Evolutionary conservation across 1,140 invertebrate genomes (phyloP).

Genomic region (Procambarus clarkii): DNA sequence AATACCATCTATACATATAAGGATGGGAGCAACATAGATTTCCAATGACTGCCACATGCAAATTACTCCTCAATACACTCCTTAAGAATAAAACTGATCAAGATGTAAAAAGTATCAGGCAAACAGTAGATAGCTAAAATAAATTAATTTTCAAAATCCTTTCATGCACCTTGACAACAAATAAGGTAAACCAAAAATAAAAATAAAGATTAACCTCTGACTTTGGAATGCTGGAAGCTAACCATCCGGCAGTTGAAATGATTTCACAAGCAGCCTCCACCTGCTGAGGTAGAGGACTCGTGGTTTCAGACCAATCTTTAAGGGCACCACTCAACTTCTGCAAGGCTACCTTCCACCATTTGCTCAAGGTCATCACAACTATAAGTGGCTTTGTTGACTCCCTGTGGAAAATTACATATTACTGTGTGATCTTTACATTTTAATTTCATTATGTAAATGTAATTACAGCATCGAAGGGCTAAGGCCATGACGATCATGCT

Average conservation of each 20-base stretch:
- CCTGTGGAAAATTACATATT: conserved; percentile 17
- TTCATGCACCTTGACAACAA: background rate
- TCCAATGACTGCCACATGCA: too few species aligned
- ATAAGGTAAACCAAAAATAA: background rate
- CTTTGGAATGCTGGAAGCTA: background rate
- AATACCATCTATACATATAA: too few species aligned
- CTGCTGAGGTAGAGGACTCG: background rate
- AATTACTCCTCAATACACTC: too few species aligned
- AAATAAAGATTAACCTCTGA: conserved; percentile 23
- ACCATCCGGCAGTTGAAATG: conserved; percentile 12
- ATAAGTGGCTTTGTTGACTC: conserved; percentile 4
- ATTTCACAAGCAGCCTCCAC: conserved; percentile 24
- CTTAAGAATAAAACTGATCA: too few species aligned
- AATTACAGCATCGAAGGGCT: too few species aligned
- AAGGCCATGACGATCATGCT: too few species aligned
- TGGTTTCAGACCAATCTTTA: conserved; percentile 26
- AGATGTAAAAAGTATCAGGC: too few species aligned
- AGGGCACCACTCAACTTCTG: conserved; percentile 16
- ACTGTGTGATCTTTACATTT: too few species aligned
- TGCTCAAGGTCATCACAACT: conserved; percentile 29
- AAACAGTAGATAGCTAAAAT: too few species aligned
- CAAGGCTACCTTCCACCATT: conserved; percentile 49
- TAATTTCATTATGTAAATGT: too few species aligned
- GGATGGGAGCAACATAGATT: too few species aligned
- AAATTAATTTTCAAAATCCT: too few species aligned